Evolutionary conservation across 2,888 invertebrate genomes (phyloP), one percentile per base, ranked within the genome.

Genomic region (Pediacus dermestoides): DNA sequence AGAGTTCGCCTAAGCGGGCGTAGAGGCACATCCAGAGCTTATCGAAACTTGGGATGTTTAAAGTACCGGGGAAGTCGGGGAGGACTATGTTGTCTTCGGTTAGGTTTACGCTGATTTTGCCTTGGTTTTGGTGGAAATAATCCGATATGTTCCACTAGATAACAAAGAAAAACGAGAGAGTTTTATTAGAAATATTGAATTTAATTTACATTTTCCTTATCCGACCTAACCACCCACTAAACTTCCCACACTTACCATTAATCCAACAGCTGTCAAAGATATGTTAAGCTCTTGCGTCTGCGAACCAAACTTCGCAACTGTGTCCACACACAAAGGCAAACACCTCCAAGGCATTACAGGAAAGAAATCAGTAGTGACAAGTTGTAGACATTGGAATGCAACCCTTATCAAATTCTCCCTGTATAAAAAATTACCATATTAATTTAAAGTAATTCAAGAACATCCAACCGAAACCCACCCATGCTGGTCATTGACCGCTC

Each of bases 71-170:
- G 67, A 88, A 85, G 62, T 88, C 88, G 1, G 88, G 89, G 52
- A 87, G 80, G 16, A 87, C 82, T n/a, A 81, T 77, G 4, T 76
- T 73, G 60, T 90, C 88, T 54, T 80, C 82, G 16, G 81, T 78
- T 43, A 89, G 71, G 11, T 85, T 83, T 37, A 78, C 77, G 56
- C 81, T 81, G 28, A 91, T 70, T 68, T 87, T 87, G 52, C 89
- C 88, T 60, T 91, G 87, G 68, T 94, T 94, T 77, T 95, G 94
- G 73, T 88, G 93, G 59, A 96, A 85, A 67, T 93, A 95, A 72
- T 97, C 97, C 0, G 95, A 93, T 59, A 97, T 94, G 67, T 96
- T 97, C 97, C 96, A 97, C 93, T 94, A 41, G 73, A 16, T 77
- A 74, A 42, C 35, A 41, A 52, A 47, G n/a, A n/a, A n/a, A n/a